Evolutionary conservation across 2,797 vertebrate species (phyloP), one percentile per base, ranked within the genome.

Genomic region (Rhabdophis nuchalis): DNA sequence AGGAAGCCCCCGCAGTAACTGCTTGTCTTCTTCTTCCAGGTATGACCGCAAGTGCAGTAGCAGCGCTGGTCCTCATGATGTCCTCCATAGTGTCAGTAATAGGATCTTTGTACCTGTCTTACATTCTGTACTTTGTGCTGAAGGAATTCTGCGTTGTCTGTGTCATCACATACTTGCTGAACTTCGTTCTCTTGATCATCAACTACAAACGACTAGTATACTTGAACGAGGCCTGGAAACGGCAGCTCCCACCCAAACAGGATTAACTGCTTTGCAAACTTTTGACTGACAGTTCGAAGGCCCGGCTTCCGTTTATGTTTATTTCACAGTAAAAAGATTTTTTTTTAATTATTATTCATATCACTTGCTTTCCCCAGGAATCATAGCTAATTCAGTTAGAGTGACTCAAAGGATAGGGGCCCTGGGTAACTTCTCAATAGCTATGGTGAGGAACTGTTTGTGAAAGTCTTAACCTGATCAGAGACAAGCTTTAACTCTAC

Each of bases 191-290:
- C 97, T 98, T 99, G 97, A 98, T 98, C 96, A 98, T 99, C 98
- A 99, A 99, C 98, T 99, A 99, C 98, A 99, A 99, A 98, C 99
- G 99, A 98, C 98, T 99, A 97, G 99, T 99, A 98, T 99, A 99
- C 98, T 99, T 99, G 98, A 99, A 99, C 3, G 99, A 99, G 96
- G 99, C 99, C 96, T 99, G 99, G 99, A 99, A 99, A 97, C 98
- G 98, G 97, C 98, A 99, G 95, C 98, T 99, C 95, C 98, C 98
- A 97, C 98, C 97, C 95, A 99, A 99, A 97, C 98, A 98, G 98
- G 99, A 99, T 97, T 99, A 96, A 98, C 85, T 53, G 97, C 98
- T 98, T 96, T 97, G 97, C 94, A 96, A 98, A 98, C 98, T 98
- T 92, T 96, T 98, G 97, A 98, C 98, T 98, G 98, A 98, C 97